Percentiles rank a stretch among this genome's conserved stretches.
Conservation (phyloP, 2,888 invertebrate species). For the Chymomyza amoena region DNA sequence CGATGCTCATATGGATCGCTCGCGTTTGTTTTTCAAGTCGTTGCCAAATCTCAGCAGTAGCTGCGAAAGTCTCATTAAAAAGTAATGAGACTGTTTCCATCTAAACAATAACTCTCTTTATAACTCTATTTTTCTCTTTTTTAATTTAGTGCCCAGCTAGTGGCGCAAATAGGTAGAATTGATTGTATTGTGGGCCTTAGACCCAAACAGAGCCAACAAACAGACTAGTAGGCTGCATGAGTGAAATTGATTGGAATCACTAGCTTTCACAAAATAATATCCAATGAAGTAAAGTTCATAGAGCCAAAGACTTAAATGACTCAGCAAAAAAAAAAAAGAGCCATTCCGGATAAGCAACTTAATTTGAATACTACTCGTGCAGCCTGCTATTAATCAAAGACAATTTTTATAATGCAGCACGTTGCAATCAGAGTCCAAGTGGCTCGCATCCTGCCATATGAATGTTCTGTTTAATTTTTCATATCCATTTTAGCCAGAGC, state of each 20-base stretch:
- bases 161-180: not conserved
- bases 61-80: constrained; percentile 82
- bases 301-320: not conserved
- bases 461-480: constrained; percentile 13
- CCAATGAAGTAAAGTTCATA: not conserved
- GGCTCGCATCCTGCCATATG: not conserved
- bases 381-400: not conserved
- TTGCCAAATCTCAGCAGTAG: constrained; percentile 87
- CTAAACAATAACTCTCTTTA: constrained; percentile 2
- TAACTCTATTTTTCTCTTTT: not conserved
- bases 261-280: not conserved
- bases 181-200: not conserved
- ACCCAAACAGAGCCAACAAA: not conserved
- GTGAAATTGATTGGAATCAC: not conserved
- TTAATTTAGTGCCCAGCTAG: not conserved
- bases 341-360: not conserved
- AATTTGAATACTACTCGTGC: not conserved
- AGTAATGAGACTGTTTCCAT: constrained; percentile 38
- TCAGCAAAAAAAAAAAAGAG: too few species aligned
- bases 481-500: constrained; percentile 27
- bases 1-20: constrained; percentile 58
- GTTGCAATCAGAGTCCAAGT: not conserved
- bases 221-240: not conserved
- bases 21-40: constrained; percentile 81
- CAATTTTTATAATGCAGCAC: not conserved